Base-by-base conservation (phyloP, 2,113 vertebrate species). In the Dicaeum eximium region DNA sequence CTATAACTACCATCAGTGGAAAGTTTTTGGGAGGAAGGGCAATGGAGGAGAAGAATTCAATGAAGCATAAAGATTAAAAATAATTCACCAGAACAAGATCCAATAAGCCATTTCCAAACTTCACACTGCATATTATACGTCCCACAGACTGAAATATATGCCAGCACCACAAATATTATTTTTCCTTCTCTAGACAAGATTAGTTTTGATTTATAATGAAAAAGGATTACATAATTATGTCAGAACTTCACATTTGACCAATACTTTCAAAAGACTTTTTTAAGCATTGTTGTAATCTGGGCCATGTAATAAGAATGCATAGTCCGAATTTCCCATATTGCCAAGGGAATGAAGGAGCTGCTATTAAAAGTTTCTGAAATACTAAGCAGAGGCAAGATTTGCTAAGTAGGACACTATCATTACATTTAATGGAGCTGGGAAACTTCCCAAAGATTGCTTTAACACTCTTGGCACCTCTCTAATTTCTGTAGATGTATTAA, bases 301-400 rank as follows among this genome's bases (percentile, higher is more conserved):
- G 89, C 35, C 88, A 80, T 8, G 53, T 42, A 85, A 38, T 60
- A 91, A 74, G 77, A 90, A 86, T 33, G 51, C 51, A 89, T 23
- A 82, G 60, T 22, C 7, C 7, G 80, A 96, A 64, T 37, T 70
- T 80, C 42, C 37, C 30, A 7, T 88, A 92, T 48, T 79, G 69
- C 72, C 79, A 86, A 69, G 81, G 91, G 96, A 89, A 88, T 88
- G 54, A 77, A 90, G 51, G 33, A 87, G 48, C 21, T 86, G 77
- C 80, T 95, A 94, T 94, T 95, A 93, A 79, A 95, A 95, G 72
- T 74, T 93, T 90, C 88, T 93, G 74, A 96, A 96, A 96, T 58
- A 92, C 81, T 62, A 96, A 92, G 11, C 28, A 86, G 62, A 92
- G 57, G 88, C 45, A 92, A 81, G 86, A 88, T 88, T 73, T 91